phyloP scores from a whole-genome alignment of 2,888 invertebrate genomes.

The Tenthredo notha region DNA sequence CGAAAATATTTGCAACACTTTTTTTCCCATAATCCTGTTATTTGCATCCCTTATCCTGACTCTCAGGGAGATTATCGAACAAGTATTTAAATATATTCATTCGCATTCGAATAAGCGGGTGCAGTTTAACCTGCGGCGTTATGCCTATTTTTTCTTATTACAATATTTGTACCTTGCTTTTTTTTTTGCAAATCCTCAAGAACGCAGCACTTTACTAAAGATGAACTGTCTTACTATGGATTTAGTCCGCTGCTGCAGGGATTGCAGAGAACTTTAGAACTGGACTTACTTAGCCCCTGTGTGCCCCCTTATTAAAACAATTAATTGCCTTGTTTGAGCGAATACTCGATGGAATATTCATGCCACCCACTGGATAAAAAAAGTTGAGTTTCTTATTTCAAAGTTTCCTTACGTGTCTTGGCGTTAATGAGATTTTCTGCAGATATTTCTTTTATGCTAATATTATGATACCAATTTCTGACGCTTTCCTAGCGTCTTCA shows the following conservation, averaged over 20 bases:
- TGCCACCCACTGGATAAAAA: constrained; percentile 5
- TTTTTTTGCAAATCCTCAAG: neutral
- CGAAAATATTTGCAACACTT: neutral
- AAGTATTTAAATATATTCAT: neutral
- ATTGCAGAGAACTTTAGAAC: neutral
- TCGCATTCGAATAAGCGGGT: neutral
- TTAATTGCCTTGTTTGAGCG: constrained; percentile 22
- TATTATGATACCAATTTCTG: constrained; percentile 48
- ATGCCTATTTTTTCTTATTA: neutral
- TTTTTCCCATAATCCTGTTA: neutral
- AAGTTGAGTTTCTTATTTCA: constrained; percentile 41
- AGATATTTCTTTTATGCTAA: constrained; percentile 53
- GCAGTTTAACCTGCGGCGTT: no score
- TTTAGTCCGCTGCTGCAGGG: neutral
- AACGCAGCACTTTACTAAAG: neutral
- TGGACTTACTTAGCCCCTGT: neutral
- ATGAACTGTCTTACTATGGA: neutral
- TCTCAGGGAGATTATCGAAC: neutral
- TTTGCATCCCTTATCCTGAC: neutral
- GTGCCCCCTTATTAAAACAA: constrained; percentile 5
- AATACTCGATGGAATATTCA: constrained; percentile 38
- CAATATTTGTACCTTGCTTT: neutral
- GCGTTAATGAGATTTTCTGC: constrained; percentile 49
- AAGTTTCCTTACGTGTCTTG: constrained; percentile 45
- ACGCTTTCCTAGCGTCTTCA: constrained; percentile 42